These are phyloP conservation scores for Drosophila neutralis DNA, from an alignment of 2,888 invertebrate genomes.

Conservation along the genomic window DNA sequence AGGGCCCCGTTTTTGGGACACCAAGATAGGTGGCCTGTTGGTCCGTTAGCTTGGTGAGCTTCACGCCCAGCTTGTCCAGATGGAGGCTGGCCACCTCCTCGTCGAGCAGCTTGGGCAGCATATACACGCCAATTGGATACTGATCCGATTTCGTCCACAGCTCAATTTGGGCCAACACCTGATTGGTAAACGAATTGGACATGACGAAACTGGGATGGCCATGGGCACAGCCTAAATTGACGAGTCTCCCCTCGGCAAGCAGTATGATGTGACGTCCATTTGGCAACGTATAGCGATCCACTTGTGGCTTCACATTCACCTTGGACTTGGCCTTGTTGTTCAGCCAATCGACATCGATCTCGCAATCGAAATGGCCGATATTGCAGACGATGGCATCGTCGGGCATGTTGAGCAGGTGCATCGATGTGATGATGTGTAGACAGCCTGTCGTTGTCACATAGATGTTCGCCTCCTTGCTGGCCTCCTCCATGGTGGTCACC, in stretches of 20 bases:
- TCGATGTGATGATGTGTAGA: constrained; percentile 93
- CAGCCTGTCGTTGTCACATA: constrained; percentile 99
- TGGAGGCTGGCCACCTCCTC: constrained; percentile 99
- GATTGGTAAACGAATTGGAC: constrained; percentile 99
- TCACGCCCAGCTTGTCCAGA: constrained; percentile 97
- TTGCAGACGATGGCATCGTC: constrained; percentile 99
- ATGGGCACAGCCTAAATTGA: constrained; percentile 99
- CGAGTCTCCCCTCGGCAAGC: constrained; percentile 97
- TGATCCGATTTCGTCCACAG: constrained; percentile 95
- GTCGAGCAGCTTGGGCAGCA: constrained; percentile 97
- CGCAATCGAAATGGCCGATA: constrained; percentile 99
- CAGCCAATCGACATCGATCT: constrained; percentile 98
- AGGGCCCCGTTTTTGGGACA: constrained; percentile 94
- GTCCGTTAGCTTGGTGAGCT: constrained; percentile 93
- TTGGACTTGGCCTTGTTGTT: constrained; percentile 95
- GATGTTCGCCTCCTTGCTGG: constrained; percentile 94
- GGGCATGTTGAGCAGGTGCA: constrained; percentile 96
- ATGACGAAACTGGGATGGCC: constrained; percentile 99
- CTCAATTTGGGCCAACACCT: constrained; percentile 99
- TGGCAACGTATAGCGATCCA: constrained; percentile 94
- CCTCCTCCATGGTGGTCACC: constrained; percentile 98
- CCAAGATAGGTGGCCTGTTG: constrained; percentile 97
- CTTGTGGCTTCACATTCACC: constrained; percentile 98
- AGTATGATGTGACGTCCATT: constrained; percentile 97
- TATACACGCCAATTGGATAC: constrained; percentile 95